A percentile compares a stretch with the other conserved stretches of the same genome.
Conservation (phyloP, 2,888 invertebrate species). For the Platynereis dumerilii region DNA sequence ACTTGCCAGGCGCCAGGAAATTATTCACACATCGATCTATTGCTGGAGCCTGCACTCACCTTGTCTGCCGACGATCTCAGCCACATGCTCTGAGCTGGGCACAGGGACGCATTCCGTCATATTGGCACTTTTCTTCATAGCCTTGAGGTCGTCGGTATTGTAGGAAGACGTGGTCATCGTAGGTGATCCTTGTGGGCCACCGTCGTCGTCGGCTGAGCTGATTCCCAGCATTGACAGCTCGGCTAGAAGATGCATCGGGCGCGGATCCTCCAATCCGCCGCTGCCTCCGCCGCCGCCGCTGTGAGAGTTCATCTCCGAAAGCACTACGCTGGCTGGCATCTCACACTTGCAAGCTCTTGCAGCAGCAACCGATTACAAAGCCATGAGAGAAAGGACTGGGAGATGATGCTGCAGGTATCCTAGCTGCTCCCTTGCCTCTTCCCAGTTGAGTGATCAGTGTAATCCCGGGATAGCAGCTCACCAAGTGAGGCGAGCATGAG, state of each 20-base stretch:
- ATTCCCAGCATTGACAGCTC: slow-evolving; percentile 90
- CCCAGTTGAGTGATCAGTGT: too few relatives aligned
- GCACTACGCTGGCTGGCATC: slow-evolving; percentile 85
- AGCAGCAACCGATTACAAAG: slow-evolving; percentile 1
- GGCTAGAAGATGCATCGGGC: slow-evolving; percentile 86
- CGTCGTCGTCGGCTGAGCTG: slow-evolving; percentile 45
- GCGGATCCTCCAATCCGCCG: slow-evolving; percentile 87
- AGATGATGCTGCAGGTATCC: slow-evolving; percentile 14
- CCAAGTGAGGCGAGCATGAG: slow-evolving; percentile 14
- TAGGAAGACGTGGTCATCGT: slow-evolving; percentile 1
- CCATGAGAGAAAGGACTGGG: background rate
- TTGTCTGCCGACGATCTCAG: slow-evolving; percentile 99
- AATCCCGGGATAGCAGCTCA: slow-evolving; percentile 25
- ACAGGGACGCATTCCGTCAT: slow-evolving; percentile 99
- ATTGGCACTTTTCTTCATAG: slow-evolving; percentile 72
- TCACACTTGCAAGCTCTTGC: too few relatives aligned
- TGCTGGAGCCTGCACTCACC: slow-evolving; percentile 72
- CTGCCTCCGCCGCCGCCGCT: too few relatives aligned
- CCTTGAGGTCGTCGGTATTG: slow-evolving; percentile 16
- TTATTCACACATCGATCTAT: too few relatives aligned
- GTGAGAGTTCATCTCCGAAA: slow-evolving; percentile 78
- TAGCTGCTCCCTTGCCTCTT: background rate
- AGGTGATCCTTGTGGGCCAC: slow-evolving; percentile 6
- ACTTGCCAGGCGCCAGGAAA: too few relatives aligned
- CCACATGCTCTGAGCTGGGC: slow-evolving; percentile 99